Evolutionary conservation across 1,140 invertebrate species (phyloP), one percentile per base, ranked within the genome.

Genomic region (Dufourea novaeangliae): DNA sequence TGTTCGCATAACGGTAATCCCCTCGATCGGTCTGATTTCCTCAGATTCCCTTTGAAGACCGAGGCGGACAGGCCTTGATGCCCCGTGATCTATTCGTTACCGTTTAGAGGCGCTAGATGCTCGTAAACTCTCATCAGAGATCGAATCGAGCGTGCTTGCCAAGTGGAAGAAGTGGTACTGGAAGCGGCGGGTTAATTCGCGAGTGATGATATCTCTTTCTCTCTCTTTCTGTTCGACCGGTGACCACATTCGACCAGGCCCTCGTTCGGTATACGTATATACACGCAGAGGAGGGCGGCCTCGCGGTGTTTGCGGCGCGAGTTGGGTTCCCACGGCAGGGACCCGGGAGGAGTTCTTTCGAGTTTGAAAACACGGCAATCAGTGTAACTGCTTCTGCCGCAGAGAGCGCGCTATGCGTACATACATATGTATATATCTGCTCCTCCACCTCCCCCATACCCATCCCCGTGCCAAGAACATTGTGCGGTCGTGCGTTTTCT

Each of bases 321-420:
- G n/a, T 41, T 41, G 85, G 68, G 89, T 91, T 91, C 90, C 89
- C 90, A 91, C 90, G 89, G 86, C 88, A 83, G 83, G 84, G 79
- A 74, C 71, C n/a, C 88, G 84, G 87, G 88, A 87, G 88, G 85
- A 89, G 89, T 90, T 90, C 87, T 88, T 88, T 88, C 88, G 89
- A 90, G 87, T 88, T 89, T 90, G 89, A 90, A 90, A 90, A 90
- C 89, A 89, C 89, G 87, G 90, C 89, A 90, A 90, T 91, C 90
- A 89, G 89, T 87, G 85, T 90, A 91, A 91, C 89, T 88, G 86
- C 90, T 89, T 86, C 88, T 86, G 88, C 87, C 86, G 82, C 85
- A 78, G 46, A 50, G 83, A 86, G 87, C 87, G 83, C 86, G 87
- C 87, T 87, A 85, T 86, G 66, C 46, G 69, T 79, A 67, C 56